Percentiles rank a stretch among this genome's conserved stretches.
Conservation (phyloP, 2,113 vertebrate species). For the Muntiacus reevesi region DNA sequence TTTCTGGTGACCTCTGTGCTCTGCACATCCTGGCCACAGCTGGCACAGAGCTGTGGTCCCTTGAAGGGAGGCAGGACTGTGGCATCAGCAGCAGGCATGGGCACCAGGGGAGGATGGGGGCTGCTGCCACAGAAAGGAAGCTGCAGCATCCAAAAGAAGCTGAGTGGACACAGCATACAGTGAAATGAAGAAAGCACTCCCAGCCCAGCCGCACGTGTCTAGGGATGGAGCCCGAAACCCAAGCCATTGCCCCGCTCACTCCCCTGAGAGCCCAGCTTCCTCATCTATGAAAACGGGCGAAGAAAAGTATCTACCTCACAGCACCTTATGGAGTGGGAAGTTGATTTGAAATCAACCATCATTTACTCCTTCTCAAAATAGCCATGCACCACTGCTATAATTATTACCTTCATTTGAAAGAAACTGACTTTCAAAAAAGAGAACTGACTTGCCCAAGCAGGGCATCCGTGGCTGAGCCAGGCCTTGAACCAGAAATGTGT, state of each 20-base stretch:
- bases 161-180: not conserved
- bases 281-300: not conserved
- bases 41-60: not conserved
- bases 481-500: not conserved
- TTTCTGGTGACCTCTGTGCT: not conserved
- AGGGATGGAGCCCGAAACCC: not conserved
- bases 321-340: not conserved
- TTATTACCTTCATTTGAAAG: not conserved
- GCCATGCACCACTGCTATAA: not conserved
- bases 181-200: not conserved
- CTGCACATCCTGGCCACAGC: not conserved
- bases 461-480: not conserved
- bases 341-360: not conserved
- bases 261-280: not conserved
- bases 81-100: too few relatives aligned
- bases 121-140: fast-evolving
- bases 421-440: not conserved
- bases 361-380: not conserved
- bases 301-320: not conserved
- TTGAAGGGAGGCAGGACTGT: not conserved
- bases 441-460: not conserved
- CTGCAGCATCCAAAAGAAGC: not conserved
- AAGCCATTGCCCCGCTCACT: fast-evolving
- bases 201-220: not conserved
- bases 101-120: not conserved